Conservation (phyloP, 2,888 invertebrate genomes). For the Thymelicus sylvestris region DNA sequence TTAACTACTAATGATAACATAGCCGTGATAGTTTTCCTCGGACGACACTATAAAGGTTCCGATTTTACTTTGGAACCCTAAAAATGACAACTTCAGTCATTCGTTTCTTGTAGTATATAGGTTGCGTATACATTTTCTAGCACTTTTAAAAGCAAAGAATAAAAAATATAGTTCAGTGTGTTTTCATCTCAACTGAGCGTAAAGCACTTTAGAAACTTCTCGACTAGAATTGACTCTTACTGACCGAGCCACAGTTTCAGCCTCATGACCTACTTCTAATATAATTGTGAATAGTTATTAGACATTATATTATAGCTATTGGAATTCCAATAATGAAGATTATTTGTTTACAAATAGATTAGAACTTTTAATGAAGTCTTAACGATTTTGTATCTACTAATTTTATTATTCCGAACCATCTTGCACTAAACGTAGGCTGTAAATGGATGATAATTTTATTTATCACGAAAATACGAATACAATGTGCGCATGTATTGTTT, state of each 20-base stretch:
- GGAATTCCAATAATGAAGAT: neutral
- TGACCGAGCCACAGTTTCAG: conserved; percentile 18
- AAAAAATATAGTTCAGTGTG: neutral
- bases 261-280: neutral
- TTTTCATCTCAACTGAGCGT: conserved; percentile 15
- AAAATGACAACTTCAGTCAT: too few species aligned
- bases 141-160: neutral
- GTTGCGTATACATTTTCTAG: neutral
- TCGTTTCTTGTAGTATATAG: too few species aligned
- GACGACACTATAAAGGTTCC: too few species aligned
- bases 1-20: too few species aligned
- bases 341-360: too few species aligned
- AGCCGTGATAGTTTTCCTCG: too few species aligned
- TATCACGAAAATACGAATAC: neutral
- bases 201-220: conserved; percentile 26
- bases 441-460: neutral
- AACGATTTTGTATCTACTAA: too few species aligned
- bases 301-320: neutral
- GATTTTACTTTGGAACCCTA: too few species aligned
- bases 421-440: too few species aligned
- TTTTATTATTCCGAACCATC: too few species aligned
- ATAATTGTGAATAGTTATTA: neutral
- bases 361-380: too few species aligned
- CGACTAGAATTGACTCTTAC: conserved; percentile 21
- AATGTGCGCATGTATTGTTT: neutral